A percentile compares a stretch with the other conserved stretches of the same genome.
Conservation (phyloP, 2,113 vertebrate species). For the Microtus richardsoni region DNA sequence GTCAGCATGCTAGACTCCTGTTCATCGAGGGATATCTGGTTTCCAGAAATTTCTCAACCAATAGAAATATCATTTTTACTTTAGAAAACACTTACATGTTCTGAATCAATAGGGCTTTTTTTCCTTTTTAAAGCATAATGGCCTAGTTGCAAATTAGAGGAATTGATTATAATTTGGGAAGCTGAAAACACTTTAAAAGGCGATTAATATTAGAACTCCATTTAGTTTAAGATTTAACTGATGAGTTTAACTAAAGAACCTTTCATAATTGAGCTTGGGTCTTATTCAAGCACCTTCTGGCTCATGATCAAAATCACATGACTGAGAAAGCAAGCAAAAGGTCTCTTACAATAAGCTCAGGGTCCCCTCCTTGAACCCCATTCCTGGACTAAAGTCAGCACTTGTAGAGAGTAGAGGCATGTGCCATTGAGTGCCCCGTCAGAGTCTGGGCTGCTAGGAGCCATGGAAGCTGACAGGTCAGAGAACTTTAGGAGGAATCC, state of each 20-base stretch:
- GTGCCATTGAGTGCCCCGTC: neutral
- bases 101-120: neutral
- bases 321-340: neutral
- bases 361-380: neutral
- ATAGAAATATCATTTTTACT: slow-evolving; percentile 53
- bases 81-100: slow-evolving; percentile 46
- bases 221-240: slow-evolving; percentile 37
- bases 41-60: slow-evolving; percentile 64
- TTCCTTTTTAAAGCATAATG: slow-evolving; percentile 4
- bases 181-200: slow-evolving; percentile 51
- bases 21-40: slow-evolving; percentile 61
- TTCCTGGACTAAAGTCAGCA: too few relatives aligned
- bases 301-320: neutral
- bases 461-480: neutral
- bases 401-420: neutral
- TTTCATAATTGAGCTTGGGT: neutral
- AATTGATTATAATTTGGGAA: slow-evolving; percentile 53
- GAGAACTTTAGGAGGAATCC: neutral
- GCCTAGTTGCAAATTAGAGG: slow-evolving; percentile 36
- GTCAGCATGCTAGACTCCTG: slow-evolving; percentile 43
- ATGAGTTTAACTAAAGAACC: neutral
- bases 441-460: neutral
- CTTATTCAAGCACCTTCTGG: neutral
- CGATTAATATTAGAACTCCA: slow-evolving; percentile 41
- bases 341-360: neutral